Conservation (phyloP, 2,797 vertebrate genomes). For the Thunnus albacares region DNA sequence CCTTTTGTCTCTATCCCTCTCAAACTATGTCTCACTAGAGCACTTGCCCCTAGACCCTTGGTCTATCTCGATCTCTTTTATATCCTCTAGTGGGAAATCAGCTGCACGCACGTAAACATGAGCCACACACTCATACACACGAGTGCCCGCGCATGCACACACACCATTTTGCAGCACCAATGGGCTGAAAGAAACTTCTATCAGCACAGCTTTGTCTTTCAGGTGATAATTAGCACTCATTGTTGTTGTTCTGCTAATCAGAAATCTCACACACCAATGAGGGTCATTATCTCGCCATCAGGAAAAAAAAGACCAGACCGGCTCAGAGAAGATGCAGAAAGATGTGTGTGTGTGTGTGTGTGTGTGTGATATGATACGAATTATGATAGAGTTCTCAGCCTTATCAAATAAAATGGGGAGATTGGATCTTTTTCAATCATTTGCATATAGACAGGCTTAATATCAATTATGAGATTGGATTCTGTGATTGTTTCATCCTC, state of each 20-base stretch:
- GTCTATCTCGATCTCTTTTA: constrained; percentile 62
- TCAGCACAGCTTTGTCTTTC: constrained; percentile 79
- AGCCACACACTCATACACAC: constrained; percentile 18
- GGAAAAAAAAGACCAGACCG: constrained; percentile 65
- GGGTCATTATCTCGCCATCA: constrained; percentile 83
- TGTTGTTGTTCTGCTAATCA: constrained; percentile 84
- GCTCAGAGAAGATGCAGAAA: constrained; percentile 50
- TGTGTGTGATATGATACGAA: constrained; percentile 59
- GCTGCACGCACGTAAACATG: constrained; percentile 56
- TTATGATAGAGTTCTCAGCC: constrained; percentile 69
- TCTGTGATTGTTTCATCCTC: constrained; percentile 65
- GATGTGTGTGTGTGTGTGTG: constrained; percentile 20
- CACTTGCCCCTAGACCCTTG: constrained; percentile 51
- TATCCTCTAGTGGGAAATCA: constrained; percentile 71
- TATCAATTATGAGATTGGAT: constrained; percentile 74
- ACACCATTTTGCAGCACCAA: constrained; percentile 39
- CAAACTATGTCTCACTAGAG: constrained; percentile 54
- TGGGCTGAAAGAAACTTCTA: constrained; percentile 75
- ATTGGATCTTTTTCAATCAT: constrained; percentile 78
- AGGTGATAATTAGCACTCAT: constrained; percentile 85
- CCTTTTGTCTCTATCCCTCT: constrained; percentile 45
- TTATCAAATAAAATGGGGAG: constrained; percentile 71
- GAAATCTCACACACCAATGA: constrained; percentile 79
- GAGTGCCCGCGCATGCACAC: background rate
- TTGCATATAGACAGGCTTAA: constrained; percentile 71